phyloP scores from a whole-genome alignment of 2,888 invertebrate species.

The Meiosimyza platycephala region DNA sequence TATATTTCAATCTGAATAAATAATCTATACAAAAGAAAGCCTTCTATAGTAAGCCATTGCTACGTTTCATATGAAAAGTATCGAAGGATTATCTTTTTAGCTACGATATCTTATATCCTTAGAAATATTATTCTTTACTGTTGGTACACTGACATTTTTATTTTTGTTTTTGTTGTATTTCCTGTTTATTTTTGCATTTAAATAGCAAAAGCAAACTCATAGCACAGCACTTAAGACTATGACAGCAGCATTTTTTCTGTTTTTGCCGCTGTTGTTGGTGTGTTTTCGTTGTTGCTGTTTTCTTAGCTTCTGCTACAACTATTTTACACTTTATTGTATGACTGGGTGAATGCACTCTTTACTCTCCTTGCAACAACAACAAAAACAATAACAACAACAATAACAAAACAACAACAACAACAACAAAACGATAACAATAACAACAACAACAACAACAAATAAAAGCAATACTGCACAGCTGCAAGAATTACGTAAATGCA shows the following conservation, averaged over 20 bases:
- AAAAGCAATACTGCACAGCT: slow-evolving; percentile 9
- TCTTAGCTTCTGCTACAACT: not conserved
- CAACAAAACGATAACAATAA: too few relatives aligned
- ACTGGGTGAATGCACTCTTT: not conserved
- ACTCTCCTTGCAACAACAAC: not conserved
- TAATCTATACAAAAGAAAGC: too few relatives aligned
- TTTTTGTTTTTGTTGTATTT: slow-evolving; percentile 24
- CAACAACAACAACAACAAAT: slow-evolving; percentile 26
- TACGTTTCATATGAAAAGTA: too few relatives aligned
- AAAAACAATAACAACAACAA: slow-evolving; percentile 21
- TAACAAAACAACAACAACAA: slow-evolving; percentile 25
- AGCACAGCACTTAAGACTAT: slow-evolving; percentile 18
- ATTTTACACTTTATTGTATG: not conserved
- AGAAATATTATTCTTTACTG: not conserved
- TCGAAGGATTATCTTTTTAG: too few relatives aligned
- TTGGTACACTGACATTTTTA: not conserved
- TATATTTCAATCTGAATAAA: too few relatives aligned
- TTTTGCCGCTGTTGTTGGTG: not conserved
- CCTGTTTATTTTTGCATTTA: slow-evolving; percentile 31
- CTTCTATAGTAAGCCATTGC: too few relatives aligned
- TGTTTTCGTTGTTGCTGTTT: slow-evolving; percentile 4
- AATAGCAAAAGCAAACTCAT: slow-evolving; percentile 20
- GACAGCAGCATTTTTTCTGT: not conserved
- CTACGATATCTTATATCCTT: too few relatives aligned
- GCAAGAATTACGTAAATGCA: slow-evolving; percentile 19